Conservation (phyloP, 2,797 vertebrate genomes). For the Myoxocephalus aenaeus region DNA sequence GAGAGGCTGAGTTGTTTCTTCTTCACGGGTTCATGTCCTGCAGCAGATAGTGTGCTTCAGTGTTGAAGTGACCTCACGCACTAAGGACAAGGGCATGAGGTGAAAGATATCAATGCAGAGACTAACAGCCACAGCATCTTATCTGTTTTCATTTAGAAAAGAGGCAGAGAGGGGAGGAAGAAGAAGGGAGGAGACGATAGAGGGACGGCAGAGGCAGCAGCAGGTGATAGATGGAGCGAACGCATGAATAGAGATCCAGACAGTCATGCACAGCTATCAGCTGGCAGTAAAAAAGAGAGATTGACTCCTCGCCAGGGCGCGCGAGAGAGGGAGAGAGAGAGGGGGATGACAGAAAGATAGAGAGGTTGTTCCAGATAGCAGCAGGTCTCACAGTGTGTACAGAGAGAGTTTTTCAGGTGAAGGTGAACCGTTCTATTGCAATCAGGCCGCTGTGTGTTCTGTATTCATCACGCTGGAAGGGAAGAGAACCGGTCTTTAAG, state of each 20-base stretch:
- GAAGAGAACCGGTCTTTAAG: constrained; percentile 13
- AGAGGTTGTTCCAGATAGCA: constrained; percentile 78
- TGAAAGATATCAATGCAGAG: constrained; percentile 18
- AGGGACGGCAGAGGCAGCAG: constrained; percentile 66
- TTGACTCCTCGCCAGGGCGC: constrained; percentile 65
- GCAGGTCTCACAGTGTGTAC: constrained; percentile 74
- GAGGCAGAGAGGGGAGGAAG: constrained; percentile 9
- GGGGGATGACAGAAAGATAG: constrained; percentile 72
- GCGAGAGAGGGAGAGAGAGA: constrained; percentile 43
- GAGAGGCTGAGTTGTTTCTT: not conserved
- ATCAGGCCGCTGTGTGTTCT: constrained; percentile 47
- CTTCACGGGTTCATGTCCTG: constrained; percentile 22
- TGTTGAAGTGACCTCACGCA: constrained; percentile 38
- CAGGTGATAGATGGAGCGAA: constrained; percentile 78
- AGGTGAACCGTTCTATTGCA: constrained; percentile 72
- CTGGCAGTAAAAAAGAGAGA: constrained; percentile 74
- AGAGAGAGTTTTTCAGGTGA: constrained; percentile 71
- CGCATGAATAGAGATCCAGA: constrained; percentile 76
- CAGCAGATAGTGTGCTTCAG: not conserved
- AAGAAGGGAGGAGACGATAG: constrained; percentile 24
- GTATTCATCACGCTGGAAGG: constrained; percentile 17
- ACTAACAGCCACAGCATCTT: constrained; percentile 31
- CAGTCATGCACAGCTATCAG: constrained; percentile 76
- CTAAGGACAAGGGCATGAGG: constrained; percentile 4
- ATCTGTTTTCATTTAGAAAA: constrained; percentile 45